These are phyloP conservation scores for Cyclopterus lumpus DNA, from an alignment of 2,797 vertebrate species.

Conservation along the genomic window DNA sequence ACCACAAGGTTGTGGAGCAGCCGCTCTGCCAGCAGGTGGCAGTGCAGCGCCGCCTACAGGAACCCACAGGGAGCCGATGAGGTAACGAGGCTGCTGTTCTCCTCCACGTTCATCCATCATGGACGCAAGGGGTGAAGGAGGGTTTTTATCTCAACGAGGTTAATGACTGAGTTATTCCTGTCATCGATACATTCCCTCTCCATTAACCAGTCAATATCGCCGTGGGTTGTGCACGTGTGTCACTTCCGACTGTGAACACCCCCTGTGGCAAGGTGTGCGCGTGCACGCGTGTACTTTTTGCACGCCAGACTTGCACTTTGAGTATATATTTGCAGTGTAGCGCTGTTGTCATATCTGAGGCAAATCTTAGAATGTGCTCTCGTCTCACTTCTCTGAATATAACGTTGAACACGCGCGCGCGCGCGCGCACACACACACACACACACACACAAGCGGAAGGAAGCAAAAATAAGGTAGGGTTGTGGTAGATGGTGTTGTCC, in stretches of 20 bases:
- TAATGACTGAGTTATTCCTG: slow-evolving; percentile 48
- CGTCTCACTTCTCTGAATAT: slow-evolving; percentile 24
- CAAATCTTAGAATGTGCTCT: slow-evolving; percentile 5
- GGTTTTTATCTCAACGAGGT: slow-evolving; percentile 34
- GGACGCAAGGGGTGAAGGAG: slow-evolving; percentile 7
- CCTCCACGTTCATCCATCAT: slow-evolving; percentile 50
- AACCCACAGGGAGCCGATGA: not conserved
- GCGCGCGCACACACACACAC: not conserved
- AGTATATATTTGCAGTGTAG: not conserved
- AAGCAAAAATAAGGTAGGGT: not conserved
- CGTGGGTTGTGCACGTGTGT: slow-evolving; percentile 45
- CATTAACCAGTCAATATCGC: slow-evolving; percentile 53
- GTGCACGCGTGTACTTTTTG: not conserved
- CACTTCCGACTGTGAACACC: slow-evolving; percentile 26
- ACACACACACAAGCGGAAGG: slow-evolving; percentile 12
- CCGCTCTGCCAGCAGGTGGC: slow-evolving; percentile 74
- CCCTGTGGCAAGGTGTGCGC: slow-evolving; percentile 7
- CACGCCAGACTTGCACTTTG: not conserved
- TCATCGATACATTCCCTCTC: slow-evolving; percentile 52
- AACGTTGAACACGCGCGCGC: not conserved
- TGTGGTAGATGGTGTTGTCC: slow-evolving; percentile 18
- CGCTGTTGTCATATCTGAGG: not conserved
- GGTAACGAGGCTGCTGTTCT: slow-evolving; percentile 33
- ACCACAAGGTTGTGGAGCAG: not conserved
- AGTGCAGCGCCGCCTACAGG: slow-evolving; percentile 41